Base-by-base conservation (phyloP, 2,113 vertebrate species). In the Pseudonaja textilis region DNA sequence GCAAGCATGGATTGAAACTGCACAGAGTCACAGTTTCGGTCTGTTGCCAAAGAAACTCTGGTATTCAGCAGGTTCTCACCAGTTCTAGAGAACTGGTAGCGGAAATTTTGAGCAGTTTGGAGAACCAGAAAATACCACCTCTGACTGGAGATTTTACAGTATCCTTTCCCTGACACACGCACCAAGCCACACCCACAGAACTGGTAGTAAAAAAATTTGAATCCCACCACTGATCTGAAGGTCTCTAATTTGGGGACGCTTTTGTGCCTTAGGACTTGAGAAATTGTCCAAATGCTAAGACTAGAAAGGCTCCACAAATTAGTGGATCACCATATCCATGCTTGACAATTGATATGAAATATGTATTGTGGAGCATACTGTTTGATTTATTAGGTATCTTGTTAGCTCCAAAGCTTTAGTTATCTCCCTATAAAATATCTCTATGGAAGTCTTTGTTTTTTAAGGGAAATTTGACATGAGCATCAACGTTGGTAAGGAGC, bases 1-100 rank as follows among this genome's bases (percentile, higher is more conserved):
- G 4, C 45, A 2, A 45, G 45, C 45, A 45, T 5, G 0, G 45
- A 45, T 45, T 1, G 5, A 45, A 45, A 45, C 45, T 45, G 45
- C 5, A 2, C 45, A 45, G 45, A 45, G 45, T 45, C 45, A 0
- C 0, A 0, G 5, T 45, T 45, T 45, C 0, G 5, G 45, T 45
- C 45, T 45, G 45, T 45, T 0, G 0, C 45, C 4, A 5, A 45
- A 45, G 45, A 45, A 45, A 45, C 45, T 45, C 45, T 0, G 0
- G 45, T 45, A 45, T 45, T 45, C 45, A 45, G 45, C 45, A 45
- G 45, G 45, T 45, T 45, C 45, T 45, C 4, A 45, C 45, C 45
- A 45, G 45, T 45, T 45, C 45, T 45, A 3, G 42, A 42, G 42
- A 42, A 42, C 42, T 42, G 45, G 45, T 45, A 5, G 5, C 4